These are phyloP conservation scores for Acrocephalus arundinaceus DNA, from an alignment of 2,113 vertebrate species.

Conservation along the genomic window DNA sequence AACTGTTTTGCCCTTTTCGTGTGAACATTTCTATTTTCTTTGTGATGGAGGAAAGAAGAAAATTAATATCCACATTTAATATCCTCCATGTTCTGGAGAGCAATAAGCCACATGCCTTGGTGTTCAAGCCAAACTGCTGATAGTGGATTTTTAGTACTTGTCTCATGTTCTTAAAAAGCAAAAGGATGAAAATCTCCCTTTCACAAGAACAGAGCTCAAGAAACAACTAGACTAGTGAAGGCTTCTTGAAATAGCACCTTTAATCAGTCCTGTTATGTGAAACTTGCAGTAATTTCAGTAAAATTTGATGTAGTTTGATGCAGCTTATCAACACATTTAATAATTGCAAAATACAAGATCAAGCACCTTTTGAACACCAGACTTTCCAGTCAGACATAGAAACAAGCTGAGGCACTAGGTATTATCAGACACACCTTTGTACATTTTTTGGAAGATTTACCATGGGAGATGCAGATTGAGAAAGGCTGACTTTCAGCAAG, in stretches of 20 bases:
- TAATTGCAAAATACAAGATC: neutral
- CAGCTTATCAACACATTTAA: neutral
- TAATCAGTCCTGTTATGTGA: neutral
- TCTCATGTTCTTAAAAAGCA: constrained; percentile 28
- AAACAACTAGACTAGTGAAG: neutral
- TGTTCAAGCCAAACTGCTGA: constrained; percentile 27
- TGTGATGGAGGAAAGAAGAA: neutral
- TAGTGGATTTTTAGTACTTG: neutral
- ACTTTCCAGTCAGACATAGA: neutral
- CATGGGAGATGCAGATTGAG: neutral
- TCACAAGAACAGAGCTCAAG: neutral
- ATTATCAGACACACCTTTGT: neutral
- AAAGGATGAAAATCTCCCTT: neutral
- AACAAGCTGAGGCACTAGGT: neutral
- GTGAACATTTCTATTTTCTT: neutral
- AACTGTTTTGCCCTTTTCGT: neutral
- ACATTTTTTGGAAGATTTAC: neutral
- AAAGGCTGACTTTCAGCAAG: neutral
- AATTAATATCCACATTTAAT: constrained; percentile 44
- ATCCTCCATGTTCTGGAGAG: neutral
- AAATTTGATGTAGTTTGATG: neutral
- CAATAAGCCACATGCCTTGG: neutral
- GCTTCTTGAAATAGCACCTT: neutral
- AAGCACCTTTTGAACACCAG: neutral
- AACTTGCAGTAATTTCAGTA: neutral